A percentile compares a stretch with the other conserved stretches of the same genome.
Conservation (phyloP, 1,140 invertebrate species). For the Drosophila busckii region DNA sequence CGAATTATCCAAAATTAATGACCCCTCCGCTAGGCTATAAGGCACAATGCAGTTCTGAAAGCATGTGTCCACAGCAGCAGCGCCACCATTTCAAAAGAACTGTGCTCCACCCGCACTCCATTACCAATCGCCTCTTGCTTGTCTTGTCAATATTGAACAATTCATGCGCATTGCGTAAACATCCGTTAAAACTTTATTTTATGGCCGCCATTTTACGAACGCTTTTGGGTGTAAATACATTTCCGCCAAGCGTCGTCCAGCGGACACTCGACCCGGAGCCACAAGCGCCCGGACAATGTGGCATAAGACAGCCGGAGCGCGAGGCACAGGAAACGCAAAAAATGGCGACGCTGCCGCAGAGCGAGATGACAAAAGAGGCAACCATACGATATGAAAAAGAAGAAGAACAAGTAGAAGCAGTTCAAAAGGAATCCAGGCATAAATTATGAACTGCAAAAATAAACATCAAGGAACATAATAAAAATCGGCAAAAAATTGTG, state of each 20-base stretch:
- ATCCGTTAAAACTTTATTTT: slow-evolving; percentile 77
- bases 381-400: slow-evolving; percentile 12
- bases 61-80: slow-evolving; percentile 32
- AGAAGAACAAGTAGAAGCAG: neutral
- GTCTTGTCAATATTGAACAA: slow-evolving; percentile 74
- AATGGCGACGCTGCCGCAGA: slow-evolving; percentile 69
- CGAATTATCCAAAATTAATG: too few relatives aligned
- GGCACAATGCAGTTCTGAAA: too few relatives aligned
- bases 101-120: neutral
- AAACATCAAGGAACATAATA: slow-evolving; percentile 63
- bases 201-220: slow-evolving; percentile 74
- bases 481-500: slow-evolving; percentile 69
- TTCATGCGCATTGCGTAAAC: slow-evolving; percentile 75
- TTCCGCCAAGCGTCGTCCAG: slow-evolving; percentile 50
- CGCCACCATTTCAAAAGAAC: slow-evolving; percentile 61
- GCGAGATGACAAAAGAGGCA: slow-evolving; percentile 33
- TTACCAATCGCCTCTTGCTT: slow-evolving; percentile 55
- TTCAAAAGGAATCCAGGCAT: slow-evolving; percentile 41
- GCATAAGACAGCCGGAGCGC: slow-evolving; percentile 17
- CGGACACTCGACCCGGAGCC: slow-evolving; percentile 3
- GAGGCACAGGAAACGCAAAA: slow-evolving; percentile 58
- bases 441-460: slow-evolving; percentile 75
- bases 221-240: slow-evolving; percentile 74
- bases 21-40: too few relatives aligned
- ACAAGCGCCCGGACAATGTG: slow-evolving; percentile 3